Base-by-base conservation (phyloP, 2,888 invertebrate genomes). In the Lasioglossum figueresi region DNA sequence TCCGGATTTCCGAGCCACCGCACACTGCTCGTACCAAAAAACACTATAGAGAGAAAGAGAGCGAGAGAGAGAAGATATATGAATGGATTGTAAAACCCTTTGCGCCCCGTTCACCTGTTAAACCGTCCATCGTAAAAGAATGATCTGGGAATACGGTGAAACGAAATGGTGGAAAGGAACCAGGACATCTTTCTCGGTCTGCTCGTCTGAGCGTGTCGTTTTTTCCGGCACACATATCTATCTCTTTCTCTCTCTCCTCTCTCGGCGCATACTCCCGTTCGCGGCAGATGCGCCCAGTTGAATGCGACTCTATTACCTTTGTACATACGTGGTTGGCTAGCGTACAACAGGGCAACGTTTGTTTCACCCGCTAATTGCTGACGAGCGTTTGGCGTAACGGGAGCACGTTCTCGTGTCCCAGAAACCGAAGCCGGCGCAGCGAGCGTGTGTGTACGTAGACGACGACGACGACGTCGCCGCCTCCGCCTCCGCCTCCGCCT, bases 291-390 rank as follows among this genome's bases (percentile, higher is more conserved):
- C 80, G 59, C 73, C 80, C 83, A 37, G 68, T 43, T 82, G 79
- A 34, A 75, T 79, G 75, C 80, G 73, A 63, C 82, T 88, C 85
- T 84, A 80, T 89, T 88, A 88, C 79, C 76, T 77, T 75, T 80
- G 79, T 79, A 73, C 87, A 84, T 66, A 34, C 66, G 66, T 34
- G 66, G 89, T 88, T 87, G 87, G 91, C 80, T 88, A 91, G 84
- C 76, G 63, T 71, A 88, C 91, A 93, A 91, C 92, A 92, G 91
- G 88, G 89, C 91, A 91, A 91, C 91, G 91, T 93, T 93, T 93
- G 92, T 93, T 93, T 90, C 92, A 84, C 82, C 88, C 89, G 91
- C 91, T 94, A 94, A 94, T 94, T 94, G 91, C 92, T 90, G 90
- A 92, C 90, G 89, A 91, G 89, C 91, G 91, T 93, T 93, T 92